phyloP scores from a whole-genome alignment of 92 coral and sea anemone species.

The Epizoanthus ramosus region DNA sequence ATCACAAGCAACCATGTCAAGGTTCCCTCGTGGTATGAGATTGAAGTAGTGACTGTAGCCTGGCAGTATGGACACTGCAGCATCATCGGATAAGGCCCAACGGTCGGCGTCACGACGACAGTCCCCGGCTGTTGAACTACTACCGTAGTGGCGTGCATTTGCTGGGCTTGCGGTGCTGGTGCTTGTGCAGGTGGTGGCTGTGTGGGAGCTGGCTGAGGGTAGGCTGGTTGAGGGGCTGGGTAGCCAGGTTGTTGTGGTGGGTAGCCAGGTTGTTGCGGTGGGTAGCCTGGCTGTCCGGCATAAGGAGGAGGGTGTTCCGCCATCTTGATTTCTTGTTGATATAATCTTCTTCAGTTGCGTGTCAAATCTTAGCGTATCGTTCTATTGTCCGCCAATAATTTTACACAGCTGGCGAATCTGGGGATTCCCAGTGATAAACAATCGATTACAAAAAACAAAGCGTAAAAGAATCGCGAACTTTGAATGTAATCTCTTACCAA shows the following conservation, averaged over 20 bases:
- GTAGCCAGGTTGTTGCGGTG: slow-evolving; percentile 31
- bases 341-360: too few relatives aligned
- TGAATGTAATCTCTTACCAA: too few relatives aligned
- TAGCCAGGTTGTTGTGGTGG: slow-evolving; percentile 16
- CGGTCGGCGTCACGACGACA: slow-evolving; percentile 20
- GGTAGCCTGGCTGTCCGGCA: slow-evolving; percentile 7
- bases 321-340: slow-evolving; percentile 26
- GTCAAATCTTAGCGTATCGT: too few relatives aligned
- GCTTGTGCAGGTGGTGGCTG: slow-evolving; percentile 5
- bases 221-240: slow-evolving; percentile 8
- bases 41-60: slow-evolving; percentile 53
- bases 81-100: slow-evolving; percentile 51
- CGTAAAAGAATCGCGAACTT: too few relatives aligned
- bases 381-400: too few relatives aligned
- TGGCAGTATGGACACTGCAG: slow-evolving; percentile 59
- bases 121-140: slow-evolving; percentile 39
- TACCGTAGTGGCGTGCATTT: slow-evolving; percentile 33
- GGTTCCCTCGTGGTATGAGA: slow-evolving; percentile 54
- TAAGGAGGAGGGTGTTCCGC: slow-evolving; percentile 41
- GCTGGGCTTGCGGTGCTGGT: slow-evolving; percentile 3
- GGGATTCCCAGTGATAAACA: too few relatives aligned
- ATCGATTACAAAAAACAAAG: too few relatives aligned
- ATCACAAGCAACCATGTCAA: slow-evolving; percentile 47
- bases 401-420: too few relatives aligned
- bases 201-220: slow-evolving; percentile 18